Evolutionary conservation across 2,113 vertebrate genomes (phyloP).

Genomic region (Dendropsophus ebraccatus): DNA sequence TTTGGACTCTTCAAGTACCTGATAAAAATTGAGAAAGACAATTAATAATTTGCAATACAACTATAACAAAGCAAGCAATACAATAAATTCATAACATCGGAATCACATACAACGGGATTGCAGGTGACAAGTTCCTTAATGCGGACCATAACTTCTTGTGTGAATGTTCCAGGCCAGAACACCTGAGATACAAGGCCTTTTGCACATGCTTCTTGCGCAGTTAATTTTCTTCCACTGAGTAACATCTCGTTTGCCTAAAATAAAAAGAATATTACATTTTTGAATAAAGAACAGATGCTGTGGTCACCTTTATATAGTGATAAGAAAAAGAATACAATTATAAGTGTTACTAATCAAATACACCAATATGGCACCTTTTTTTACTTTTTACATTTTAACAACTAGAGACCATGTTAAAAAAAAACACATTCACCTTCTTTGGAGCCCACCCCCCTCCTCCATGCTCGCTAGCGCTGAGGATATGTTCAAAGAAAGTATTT

Average conservation of each 20-base stretch:
- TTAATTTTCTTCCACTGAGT: slow-evolving; percentile 93
- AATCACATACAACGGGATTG: slow-evolving; percentile 85
- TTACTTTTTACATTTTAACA: too few relatives aligned
- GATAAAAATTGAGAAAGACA: slow-evolving; percentile 17
- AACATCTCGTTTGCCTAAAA: slow-evolving; percentile 95
- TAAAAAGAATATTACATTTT: slow-evolving; percentile 60
- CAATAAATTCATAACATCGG: slow-evolving; percentile 6
- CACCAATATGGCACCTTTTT: too few relatives aligned
- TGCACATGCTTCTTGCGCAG: slow-evolving; percentile 93
- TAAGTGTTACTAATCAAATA: too few relatives aligned
- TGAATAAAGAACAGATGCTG: not conserved
- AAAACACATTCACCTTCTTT: too few relatives aligned
- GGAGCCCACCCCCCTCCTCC: too few relatives aligned
- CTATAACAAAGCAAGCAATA: not conserved
- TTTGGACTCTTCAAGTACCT: slow-evolving; percentile 97
- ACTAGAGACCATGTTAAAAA: too few relatives aligned
- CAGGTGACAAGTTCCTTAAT: slow-evolving; percentile 92
- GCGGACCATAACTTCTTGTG: slow-evolving; percentile 95
- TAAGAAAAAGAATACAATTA: not conserved
- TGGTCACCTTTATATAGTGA: not conserved
- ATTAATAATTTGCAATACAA: not conserved
- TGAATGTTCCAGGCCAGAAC: slow-evolving; percentile 95
- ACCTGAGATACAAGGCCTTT: slow-evolving; percentile 98
- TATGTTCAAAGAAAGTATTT: too few relatives aligned
- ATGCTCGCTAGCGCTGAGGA: too few relatives aligned